A percentile compares a stretch with the other conserved stretches of the same genome.
phyloP scores from a whole-genome alignment of 1,140 invertebrate species.

The Stegodyphus mimosarum region DNA sequence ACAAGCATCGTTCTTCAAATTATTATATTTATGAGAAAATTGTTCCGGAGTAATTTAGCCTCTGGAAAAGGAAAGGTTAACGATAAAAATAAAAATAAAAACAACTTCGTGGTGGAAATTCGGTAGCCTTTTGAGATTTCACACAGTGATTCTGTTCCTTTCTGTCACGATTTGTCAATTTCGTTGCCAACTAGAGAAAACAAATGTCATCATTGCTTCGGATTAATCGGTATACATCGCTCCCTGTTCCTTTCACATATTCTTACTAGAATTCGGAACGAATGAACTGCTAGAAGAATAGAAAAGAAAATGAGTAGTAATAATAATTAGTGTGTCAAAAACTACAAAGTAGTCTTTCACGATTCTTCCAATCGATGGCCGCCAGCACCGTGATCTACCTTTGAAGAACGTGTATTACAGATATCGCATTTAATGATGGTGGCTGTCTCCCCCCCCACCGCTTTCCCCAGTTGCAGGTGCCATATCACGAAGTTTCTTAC shows the following conservation, averaged over 20 bases:
- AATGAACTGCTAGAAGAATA: not conserved
- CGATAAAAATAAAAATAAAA: too few relatives aligned
- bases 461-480: not conserved
- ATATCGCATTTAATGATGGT: slow-evolving; percentile 42
- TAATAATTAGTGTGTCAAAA: slow-evolving; percentile 56
- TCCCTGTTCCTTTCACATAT: not conserved
- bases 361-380: slow-evolving; percentile 5
- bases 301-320: slow-evolving; percentile 16
- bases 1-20: too few relatives aligned
- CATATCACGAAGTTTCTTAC: slow-evolving; percentile 46
- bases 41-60: too few relatives aligned
- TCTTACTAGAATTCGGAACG: not conserved
- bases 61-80: too few relatives aligned
- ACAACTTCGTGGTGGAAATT: slow-evolving; percentile 8
- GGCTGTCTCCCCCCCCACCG: not conserved
- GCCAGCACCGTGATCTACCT: slow-evolving; percentile 43
- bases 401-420: slow-evolving; percentile 43
- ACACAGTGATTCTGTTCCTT: slow-evolving; percentile 33
- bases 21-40: too few relatives aligned
- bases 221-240: slow-evolving; percentile 31
- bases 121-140: slow-evolving; percentile 54
- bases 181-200: slow-evolving; percentile 28
- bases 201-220: slow-evolving; percentile 46
- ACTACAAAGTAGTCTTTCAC: slow-evolving; percentile 51
- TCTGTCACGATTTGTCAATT: slow-evolving; percentile 54